Conservation (phyloP, 2,113 vertebrate species). For the Alethe diademata region DNA sequence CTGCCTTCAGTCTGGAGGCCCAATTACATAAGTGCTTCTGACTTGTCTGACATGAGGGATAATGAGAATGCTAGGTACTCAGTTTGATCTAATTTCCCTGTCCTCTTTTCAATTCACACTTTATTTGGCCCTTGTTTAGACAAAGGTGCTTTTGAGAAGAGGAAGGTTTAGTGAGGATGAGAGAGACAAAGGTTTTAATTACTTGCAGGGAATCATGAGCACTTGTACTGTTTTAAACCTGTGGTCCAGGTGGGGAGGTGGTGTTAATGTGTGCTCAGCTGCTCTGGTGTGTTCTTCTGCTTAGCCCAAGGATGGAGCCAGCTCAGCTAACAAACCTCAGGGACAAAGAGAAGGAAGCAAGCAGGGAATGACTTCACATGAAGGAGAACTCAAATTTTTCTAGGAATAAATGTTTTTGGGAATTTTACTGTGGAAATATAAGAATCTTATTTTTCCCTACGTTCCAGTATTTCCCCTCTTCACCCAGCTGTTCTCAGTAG, state of each 20-base stretch:
- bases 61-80: constrained; percentile 28
- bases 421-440: background rate
- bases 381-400: background rate
- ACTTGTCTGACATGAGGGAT: constrained; percentile 49
- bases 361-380: background rate
- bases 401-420: background rate
- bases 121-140: constrained; percentile 26
- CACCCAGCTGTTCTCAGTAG: background rate
- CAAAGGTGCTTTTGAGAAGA: background rate
- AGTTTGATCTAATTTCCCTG: constrained; percentile 58
- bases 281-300: background rate
- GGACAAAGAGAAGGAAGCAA: background rate
- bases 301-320: background rate
- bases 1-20: constrained; percentile 49
- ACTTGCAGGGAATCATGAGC: background rate
- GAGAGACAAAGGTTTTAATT: background rate
- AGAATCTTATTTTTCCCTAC: background rate
- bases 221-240: background rate
- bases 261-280: background rate
- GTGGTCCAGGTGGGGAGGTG: background rate
- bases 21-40: constrained; percentile 60
- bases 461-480: background rate
- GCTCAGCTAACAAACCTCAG: background rate
- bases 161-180: background rate
- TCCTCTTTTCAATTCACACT: constrained; percentile 46